phyloP scores from a whole-genome alignment of 30 jellyfish, hydroid and myxozoan genomes.

The Turritopsis rubra region DNA sequence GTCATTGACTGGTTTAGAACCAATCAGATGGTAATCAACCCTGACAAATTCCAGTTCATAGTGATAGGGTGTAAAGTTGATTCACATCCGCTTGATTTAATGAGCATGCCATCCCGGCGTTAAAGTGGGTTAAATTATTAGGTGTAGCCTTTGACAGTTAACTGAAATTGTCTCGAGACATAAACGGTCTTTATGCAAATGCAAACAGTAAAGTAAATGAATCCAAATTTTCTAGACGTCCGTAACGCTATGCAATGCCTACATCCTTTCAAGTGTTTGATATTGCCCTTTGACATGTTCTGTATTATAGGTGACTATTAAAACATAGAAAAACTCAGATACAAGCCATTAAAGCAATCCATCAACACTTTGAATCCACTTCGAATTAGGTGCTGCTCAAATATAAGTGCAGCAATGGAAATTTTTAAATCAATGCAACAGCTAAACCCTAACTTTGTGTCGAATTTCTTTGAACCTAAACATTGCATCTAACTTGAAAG shows the following conservation, averaged over 20 bases:
- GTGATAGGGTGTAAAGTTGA: background rate
- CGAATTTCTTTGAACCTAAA: background rate
- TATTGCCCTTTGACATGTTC: background rate
- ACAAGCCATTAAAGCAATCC: background rate
- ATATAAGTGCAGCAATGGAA: background rate
- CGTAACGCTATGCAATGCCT: background rate
- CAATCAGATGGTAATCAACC: background rate
- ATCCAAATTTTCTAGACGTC: background rate
- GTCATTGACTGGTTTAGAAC: background rate
- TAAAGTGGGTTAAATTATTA: background rate
- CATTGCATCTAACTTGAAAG: background rate
- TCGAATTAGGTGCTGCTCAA: background rate
- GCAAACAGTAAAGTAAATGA: background rate
- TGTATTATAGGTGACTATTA: background rate
- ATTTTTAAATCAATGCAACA: too few relatives aligned
- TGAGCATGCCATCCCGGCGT: background rate
- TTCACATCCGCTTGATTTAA: background rate
- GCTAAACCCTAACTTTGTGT: background rate
- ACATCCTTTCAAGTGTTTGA: background rate
- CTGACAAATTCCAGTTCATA: background rate
- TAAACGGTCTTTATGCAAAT: background rate
- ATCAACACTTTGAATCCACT: background rate
- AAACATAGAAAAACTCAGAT: background rate
- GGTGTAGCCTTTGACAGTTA: background rate
- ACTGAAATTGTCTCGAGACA: background rate